Evolutionary conservation across 2,797 vertebrate genomes (phyloP), one percentile per base, ranked within the genome.

Genomic region (Hydrolagus colliei): DNA sequence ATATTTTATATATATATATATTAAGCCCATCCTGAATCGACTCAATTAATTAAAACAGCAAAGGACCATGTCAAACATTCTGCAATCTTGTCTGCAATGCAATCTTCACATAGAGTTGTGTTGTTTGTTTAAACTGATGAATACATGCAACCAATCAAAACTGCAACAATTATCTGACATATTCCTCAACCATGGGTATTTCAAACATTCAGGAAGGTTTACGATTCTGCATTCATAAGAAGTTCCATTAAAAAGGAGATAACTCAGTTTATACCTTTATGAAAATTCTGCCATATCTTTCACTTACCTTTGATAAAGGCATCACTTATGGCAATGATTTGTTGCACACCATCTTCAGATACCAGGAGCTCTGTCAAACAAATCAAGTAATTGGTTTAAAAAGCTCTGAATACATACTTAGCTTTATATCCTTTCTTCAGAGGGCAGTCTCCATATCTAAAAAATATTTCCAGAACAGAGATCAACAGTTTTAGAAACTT

Each of bases 301-400:
- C 63, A 68, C 90, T 93, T 96, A 99, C 98, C 98, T 94, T 98
- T 98, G 91, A 99, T 98, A 91, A 99, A 99, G 87, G 97, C 98
- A 9, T 99, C 98, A 79, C 97, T 99, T 89, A 99, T 99, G 88
- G 96, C 95, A 85, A 98, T 96, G 91, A 92, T 92, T 89, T 96
- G 96, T 87, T 98, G 97, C 86, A 96, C 97, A 90, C 97, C 96
- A 80, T 96, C 96, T 92, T 99, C 97, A 78, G 96, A 95, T 88
- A 97, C 91, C 87, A 97, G 94, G 90, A 96, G 95, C 87, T 99
- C 97, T 92, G 95, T 92, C 94, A 52, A 90, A 78, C 86, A 88
- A 16, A 77, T n/a, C 1, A 78, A 59, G 87, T 78, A 86, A 88
- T 63, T 86, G 27, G 63, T 27, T 63, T 63, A 77, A 9, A 9